Percentiles rank a stretch among this genome's conserved stretches.
phyloP scores from a whole-genome alignment of 2,888 invertebrate genomes.

The Monoplex corrugatus region DNA sequence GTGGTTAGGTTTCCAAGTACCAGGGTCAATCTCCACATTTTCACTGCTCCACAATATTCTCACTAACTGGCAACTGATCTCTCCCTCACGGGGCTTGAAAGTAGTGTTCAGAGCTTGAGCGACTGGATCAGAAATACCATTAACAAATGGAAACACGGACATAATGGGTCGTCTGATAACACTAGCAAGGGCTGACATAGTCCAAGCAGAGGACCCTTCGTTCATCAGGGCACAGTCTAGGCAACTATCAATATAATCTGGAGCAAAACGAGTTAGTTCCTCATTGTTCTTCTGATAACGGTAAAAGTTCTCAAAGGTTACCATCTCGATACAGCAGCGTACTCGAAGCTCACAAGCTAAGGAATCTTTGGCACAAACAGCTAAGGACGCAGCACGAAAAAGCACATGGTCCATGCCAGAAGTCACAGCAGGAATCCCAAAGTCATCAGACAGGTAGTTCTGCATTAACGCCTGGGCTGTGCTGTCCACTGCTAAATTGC shows the following conservation, averaged over 20 bases:
- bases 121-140: conserved; percentile 28
- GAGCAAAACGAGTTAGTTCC: conserved; percentile 14
- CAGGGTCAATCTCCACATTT: background rate
- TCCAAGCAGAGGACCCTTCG: conserved; percentile 41
- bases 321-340: conserved; percentile 45
- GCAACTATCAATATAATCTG: conserved; percentile 46
- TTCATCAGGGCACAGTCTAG: conserved; percentile 39
- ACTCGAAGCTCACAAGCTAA: conserved; percentile 40
- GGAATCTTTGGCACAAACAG: conserved; percentile 42
- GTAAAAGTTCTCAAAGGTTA: conserved; percentile 35
- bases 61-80: conserved; percentile 7
- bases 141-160: conserved; percentile 35
- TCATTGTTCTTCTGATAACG: conserved; percentile 36
- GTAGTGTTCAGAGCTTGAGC: conserved; percentile 1
- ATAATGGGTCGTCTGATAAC: conserved; percentile 36
- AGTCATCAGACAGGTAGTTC: background rate
- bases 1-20: conserved; percentile 42
- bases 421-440: conserved; percentile 26
- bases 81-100: conserved; percentile 36
- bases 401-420: conserved; percentile 20
- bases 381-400: conserved; percentile 42
- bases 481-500: conserved; percentile 44
- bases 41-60: conserved; percentile 36
- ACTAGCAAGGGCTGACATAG: conserved; percentile 45
- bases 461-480: background rate